Conservation (phyloP, 2,797 vertebrate genomes). For the Sarcophilus harrisii region DNA sequence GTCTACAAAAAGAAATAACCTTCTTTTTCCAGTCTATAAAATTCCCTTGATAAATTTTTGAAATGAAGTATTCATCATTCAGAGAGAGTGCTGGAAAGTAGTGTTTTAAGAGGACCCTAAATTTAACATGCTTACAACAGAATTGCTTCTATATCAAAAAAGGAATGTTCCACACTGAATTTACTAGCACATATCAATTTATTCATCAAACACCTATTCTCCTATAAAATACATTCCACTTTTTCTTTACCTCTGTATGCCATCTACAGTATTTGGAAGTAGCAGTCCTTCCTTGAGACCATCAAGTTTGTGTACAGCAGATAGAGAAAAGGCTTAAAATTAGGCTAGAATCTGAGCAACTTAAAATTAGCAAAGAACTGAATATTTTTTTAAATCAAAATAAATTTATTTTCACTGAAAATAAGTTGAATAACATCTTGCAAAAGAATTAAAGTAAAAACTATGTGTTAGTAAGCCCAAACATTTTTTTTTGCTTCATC, state of each 20-base stretch:
- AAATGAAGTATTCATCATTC: conserved; percentile 61
- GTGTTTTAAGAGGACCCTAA: conserved; percentile 63
- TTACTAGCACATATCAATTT: conserved; percentile 68
- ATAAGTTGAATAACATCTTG: neutral
- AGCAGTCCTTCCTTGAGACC: neutral
- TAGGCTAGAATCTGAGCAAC: conserved; percentile 29
- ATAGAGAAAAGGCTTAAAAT: conserved; percentile 24
- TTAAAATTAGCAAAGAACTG: conserved; percentile 7
- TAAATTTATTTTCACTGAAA: conserved; percentile 18
- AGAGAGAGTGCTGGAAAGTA: conserved; percentile 30
- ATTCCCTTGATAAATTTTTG: conserved; percentile 53
- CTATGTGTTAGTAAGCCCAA: conserved; percentile 9
- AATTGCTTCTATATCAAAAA: conserved; percentile 64
- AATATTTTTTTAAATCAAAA: conserved; percentile 8
- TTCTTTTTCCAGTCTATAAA: conserved; percentile 56
- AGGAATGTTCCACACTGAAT: conserved; percentile 51
- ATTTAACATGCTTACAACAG: conserved; percentile 62
- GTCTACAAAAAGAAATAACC: conserved; percentile 54
- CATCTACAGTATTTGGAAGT: conserved; percentile 14
- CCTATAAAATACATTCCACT: conserved; percentile 50
- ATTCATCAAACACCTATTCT: conserved; percentile 55
- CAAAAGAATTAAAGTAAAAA: conserved; percentile 33
- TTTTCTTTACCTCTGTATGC: conserved; percentile 45
- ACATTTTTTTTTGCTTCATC: conserved; percentile 45
- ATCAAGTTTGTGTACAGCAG: neutral